phyloP scores from a whole-genome alignment of 2,797 vertebrate genomes.

The Chelon auratus region DNA sequence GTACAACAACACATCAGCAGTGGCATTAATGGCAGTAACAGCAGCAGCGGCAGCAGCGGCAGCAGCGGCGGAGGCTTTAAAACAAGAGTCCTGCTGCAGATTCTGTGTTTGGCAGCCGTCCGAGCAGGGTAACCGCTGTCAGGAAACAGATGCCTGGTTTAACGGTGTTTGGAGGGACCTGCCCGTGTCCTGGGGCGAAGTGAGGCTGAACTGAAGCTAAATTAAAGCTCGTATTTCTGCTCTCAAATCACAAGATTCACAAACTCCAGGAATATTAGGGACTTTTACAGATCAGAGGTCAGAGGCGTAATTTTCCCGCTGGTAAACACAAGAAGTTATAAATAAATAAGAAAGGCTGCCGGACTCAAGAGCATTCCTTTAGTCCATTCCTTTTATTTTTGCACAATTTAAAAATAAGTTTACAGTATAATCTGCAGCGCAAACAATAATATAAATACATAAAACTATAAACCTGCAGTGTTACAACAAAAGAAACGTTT shows the following conservation, averaged over 20 bases:
- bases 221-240: not conserved
- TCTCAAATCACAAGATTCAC: slow-evolving; percentile 4
- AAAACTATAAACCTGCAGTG: too few relatives aligned
- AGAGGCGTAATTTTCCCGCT: not conserved
- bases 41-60: not conserved
- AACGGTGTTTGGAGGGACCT: slow-evolving; percentile 22
- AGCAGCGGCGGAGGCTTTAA: too few relatives aligned
- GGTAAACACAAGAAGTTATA: not conserved
- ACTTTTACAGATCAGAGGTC: slow-evolving; percentile 33
- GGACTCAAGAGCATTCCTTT: too few relatives aligned
- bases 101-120: slow-evolving; percentile 36
- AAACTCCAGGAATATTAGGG: slow-evolving; percentile 28
- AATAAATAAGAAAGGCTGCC: not conserved
- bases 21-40: not conserved
- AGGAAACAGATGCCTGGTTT: slow-evolving; percentile 55
- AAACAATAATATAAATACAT: too few relatives aligned
- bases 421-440: too few relatives aligned
- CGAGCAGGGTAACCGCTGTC: slow-evolving; percentile 13
- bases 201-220: not conserved
- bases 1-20: not conserved
- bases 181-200: slow-evolving; percentile 27
- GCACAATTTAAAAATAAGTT: too few relatives aligned
- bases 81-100: slow-evolving; percentile 10
- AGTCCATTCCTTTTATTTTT: too few relatives aligned
- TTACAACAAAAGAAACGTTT: too few relatives aligned